Percentiles rank a stretch among this genome's conserved stretches.
These are phyloP conservation scores for Erebia epiphron DNA, from an alignment of 2,888 invertebrate species.

Conservation along the genomic window DNA sequence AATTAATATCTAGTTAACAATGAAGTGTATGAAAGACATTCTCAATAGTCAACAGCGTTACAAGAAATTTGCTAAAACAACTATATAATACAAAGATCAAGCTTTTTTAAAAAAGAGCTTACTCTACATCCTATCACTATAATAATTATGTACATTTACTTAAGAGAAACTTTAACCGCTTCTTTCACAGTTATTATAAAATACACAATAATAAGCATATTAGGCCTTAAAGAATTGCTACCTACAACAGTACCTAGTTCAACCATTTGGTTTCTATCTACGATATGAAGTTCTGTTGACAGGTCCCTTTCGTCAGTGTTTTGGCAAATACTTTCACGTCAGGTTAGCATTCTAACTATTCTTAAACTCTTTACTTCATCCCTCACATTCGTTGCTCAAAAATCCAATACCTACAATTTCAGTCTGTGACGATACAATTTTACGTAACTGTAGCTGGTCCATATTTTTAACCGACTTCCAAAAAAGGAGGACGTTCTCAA, in stretches of 20 bases:
- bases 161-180: slow-evolving; percentile 62
- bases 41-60: slow-evolving; percentile 53
- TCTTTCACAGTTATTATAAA: slow-evolving; percentile 42
- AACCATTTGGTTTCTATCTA: slow-evolving; percentile 54
- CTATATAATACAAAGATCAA: slow-evolving; percentile 51
- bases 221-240: slow-evolving; percentile 43
- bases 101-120: slow-evolving; percentile 51
- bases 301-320: slow-evolving; percentile 69
- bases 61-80: slow-evolving; percentile 55
- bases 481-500: no score
- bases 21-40: slow-evolving; percentile 49
- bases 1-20: slow-evolving; percentile 48
- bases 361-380: slow-evolving; percentile 18
- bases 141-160: slow-evolving; percentile 57
- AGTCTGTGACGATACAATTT: slow-evolving; percentile 20
- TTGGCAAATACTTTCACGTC: slow-evolving; percentile 64
- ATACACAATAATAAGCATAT: slow-evolving; percentile 39
- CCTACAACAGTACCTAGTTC: slow-evolving; percentile 42
- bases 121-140: slow-evolving; percentile 38
- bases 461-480: no score
- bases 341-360: slow-evolving; percentile 58
- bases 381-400: slow-evolving; percentile 1
- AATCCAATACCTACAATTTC: slow-evolving; percentile 11
- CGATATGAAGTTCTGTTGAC: slow-evolving; percentile 74
- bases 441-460: slow-evolving; percentile 17